These are phyloP conservation scores for Lapara coniferarum DNA, from an alignment of 2,888 invertebrate species.

Conservation along the genomic window DNA sequence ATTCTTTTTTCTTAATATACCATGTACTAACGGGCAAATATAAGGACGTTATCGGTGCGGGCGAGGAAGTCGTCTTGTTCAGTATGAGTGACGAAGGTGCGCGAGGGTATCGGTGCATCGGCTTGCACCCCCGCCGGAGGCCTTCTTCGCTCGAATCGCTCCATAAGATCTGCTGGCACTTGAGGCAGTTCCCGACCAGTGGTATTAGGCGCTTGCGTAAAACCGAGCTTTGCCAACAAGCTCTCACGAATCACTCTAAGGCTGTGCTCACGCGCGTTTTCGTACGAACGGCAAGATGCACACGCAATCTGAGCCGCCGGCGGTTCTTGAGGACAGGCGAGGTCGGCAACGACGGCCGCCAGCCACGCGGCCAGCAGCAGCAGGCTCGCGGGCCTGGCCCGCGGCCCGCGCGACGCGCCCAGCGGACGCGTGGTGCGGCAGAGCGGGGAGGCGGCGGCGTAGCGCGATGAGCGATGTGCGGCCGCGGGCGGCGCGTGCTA, in stretches of 20 bases:
- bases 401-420: constrained; percentile 83
- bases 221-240: constrained; percentile 85
- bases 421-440: constrained; percentile 83
- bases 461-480: constrained; percentile 76
- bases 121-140: constrained; percentile 84
- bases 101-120: constrained; percentile 82
- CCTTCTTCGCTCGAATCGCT: constrained; percentile 77
- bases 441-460: constrained; percentile 79
- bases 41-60: constrained; percentile 86
- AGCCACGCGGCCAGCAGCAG: constrained; percentile 81
- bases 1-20: too few relatives aligned
- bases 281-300: constrained; percentile 81
- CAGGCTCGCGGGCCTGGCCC: constrained; percentile 84
- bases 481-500: constrained; percentile 81
- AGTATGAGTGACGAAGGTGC: constrained; percentile 80
- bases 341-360: constrained; percentile 73
- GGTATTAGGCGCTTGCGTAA: constrained; percentile 86
- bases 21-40: constrained; percentile 86
- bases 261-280: constrained; percentile 84
- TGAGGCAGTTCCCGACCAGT: constrained; percentile 83
- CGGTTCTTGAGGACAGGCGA: constrained; percentile 69
- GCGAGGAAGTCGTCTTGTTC: constrained; percentile 87
- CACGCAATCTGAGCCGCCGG: constrained; percentile 69
- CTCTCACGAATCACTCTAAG: constrained; percentile 86
- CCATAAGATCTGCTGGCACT: constrained; percentile 83